These are phyloP conservation scores for Thaumatotibia leucotreta DNA, from an alignment of 1,140 invertebrate species.

Conservation along the genomic window DNA sequence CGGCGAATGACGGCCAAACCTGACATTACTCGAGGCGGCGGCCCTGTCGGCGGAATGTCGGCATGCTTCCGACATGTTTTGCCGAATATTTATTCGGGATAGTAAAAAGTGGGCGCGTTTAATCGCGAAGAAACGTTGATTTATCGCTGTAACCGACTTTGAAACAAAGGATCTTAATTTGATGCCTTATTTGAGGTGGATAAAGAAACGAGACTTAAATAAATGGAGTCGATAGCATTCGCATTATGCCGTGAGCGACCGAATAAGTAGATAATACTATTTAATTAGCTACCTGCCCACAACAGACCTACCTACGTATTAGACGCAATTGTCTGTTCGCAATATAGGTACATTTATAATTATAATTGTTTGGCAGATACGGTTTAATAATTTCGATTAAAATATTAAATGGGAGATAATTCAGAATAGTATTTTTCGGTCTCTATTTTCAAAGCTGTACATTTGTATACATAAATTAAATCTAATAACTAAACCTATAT, in stretches of 20 bases:
- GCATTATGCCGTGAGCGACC: background rate
- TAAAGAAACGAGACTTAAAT: background rate
- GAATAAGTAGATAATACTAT: background rate
- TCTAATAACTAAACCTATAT: too few species aligned
- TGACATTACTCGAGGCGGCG: slow-evolving; percentile 13
- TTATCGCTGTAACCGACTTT: slow-evolving; percentile 3
- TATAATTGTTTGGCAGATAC: too few species aligned
- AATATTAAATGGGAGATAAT: too few species aligned
- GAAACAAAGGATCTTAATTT: slow-evolving; percentile 11
- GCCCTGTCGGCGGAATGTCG: slow-evolving; percentile 10
- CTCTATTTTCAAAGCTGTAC: too few species aligned
- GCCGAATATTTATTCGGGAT: slow-evolving; percentile 12
- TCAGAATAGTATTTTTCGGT: too few species aligned
- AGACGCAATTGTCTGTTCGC: too few species aligned
- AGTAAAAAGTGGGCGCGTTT: slow-evolving; percentile 6
- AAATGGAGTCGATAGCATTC: background rate
- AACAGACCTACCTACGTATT: too few species aligned
- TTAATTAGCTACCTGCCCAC: too few species aligned
- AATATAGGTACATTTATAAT: too few species aligned
- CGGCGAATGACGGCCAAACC: slow-evolving; percentile 11
- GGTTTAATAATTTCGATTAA: too few species aligned
- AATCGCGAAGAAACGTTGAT: slow-evolving; percentile 8
- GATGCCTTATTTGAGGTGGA: background rate
- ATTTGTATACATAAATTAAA: too few species aligned
- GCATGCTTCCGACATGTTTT: slow-evolving; percentile 7